Base-by-base conservation (phyloP, 2,797 vertebrate species). In the Myiotriccus ornatus region DNA sequence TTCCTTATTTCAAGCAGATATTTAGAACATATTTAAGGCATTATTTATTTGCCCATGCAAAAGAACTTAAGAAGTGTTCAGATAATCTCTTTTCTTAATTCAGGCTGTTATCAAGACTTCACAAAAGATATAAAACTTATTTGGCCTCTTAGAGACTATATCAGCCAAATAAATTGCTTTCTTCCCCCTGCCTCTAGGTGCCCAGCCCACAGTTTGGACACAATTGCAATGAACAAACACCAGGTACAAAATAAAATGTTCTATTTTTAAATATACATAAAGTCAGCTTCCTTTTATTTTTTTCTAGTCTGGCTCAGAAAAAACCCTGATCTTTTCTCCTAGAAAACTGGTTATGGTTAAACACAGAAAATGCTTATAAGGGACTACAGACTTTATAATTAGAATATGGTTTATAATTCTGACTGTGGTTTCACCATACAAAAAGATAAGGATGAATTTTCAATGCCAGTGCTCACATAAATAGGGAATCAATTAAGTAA, bases 121-220 rank as follows among this genome's bases (percentile, higher is more conserved):
- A 69, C 62, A 90, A 94, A 91, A 3, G 0, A 47, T 28, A 24
- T 82, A 87, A 77, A 89, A 69, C 5, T 86, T 95, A 92, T 59
- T 94, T 96, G 84, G 59, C 68, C 83, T 96, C 91, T 93, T 41
- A 83, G 94, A 96, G 52, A 85, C 49, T 64, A 2, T 78, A 92
- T 94, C 90, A 97, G 43, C 50, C 69, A 87, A 96, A 95, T 73
- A 64, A 90, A 91, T 57, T 56, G 22, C 37, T 63, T 94, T 86
- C 50, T 74, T 86, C 5, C 83, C 47, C 39, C 95, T 96, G 55
- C 60, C 62, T 91, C n/a, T 57, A 41, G 46, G 28, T 84, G 27
- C 15, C 4, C 21, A 84, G n/a, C 22, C 84, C 52, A 85, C 41
- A 14, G 44, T 96, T 87, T 91, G 77, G 90, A 90, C 16, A 63